Percentiles rank a stretch among this genome's conserved stretches.
phyloP scores from a whole-genome alignment of 2,888 invertebrate genomes.

The Drosophila atripex region DNA sequence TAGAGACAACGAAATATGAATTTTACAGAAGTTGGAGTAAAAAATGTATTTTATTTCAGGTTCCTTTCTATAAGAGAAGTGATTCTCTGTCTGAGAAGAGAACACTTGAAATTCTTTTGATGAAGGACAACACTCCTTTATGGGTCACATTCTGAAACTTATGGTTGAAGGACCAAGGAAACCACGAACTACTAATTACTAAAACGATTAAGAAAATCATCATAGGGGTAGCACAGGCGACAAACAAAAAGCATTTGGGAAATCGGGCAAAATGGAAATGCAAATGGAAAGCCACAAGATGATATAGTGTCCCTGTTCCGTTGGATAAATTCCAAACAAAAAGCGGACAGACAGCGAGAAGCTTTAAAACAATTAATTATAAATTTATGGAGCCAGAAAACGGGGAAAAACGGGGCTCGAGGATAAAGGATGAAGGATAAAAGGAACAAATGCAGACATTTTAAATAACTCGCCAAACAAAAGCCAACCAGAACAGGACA shows the following conservation, averaged over 20 bases:
- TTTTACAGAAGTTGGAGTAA: neutral
- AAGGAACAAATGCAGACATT: conserved; percentile 58
- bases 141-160: neutral
- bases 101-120: neutral
- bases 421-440: neutral
- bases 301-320: conserved; percentile 46
- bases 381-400: conserved; percentile 48
- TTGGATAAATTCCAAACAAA: conserved; percentile 31
- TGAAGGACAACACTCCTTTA: neutral
- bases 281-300: conserved; percentile 64
- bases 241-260: conserved; percentile 18
- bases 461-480: conserved; percentile 68
- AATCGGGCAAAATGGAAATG: conserved; percentile 20
- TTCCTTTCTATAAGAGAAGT: neutral
- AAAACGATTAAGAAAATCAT: conserved; percentile 39
- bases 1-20: neutral
- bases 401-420: neutral
- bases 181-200: conserved; percentile 39
- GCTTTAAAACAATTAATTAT: conserved; percentile 78
- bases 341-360: conserved; percentile 39
- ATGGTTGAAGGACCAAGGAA: neutral
- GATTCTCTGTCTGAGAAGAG: no score
- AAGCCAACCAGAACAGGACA: conserved; percentile 24
- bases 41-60: neutral
- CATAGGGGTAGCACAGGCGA: conserved; percentile 13